Evolutionary conservation across 2,797 vertebrate species (phyloP).

Genomic region (Argya squamiceps): DNA sequence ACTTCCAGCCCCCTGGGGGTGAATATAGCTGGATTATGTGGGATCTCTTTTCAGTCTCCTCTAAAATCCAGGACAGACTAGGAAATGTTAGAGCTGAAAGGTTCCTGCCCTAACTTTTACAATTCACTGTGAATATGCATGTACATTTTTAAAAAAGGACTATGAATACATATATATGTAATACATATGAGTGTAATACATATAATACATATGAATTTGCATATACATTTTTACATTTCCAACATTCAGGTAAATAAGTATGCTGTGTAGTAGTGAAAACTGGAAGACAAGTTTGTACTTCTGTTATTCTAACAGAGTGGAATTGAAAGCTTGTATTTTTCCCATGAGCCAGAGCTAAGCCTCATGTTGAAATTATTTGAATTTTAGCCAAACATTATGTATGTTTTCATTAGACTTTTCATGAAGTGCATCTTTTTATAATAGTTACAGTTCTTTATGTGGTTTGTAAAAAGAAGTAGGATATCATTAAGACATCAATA

Average conservation of each 20-base stretch:
- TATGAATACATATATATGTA: too few species aligned
- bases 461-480: neutral
- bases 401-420: neutral
- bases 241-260: neutral
- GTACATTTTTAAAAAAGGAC: neutral
- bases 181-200: too few species aligned
- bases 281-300: neutral
- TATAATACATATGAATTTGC: neutral
- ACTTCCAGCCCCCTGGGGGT: neutral
- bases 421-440: neutral
- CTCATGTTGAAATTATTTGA: neutral
- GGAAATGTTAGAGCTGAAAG: neutral
- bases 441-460: neutral
- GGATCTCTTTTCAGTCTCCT: neutral
- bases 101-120: neutral
- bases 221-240: neutral
- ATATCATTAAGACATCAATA: neutral
- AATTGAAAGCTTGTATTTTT: neutral
- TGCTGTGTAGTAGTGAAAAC: neutral
- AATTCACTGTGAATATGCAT: neutral
- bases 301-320: neutral
- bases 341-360: neutral
- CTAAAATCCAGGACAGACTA: neutral
- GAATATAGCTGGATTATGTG: neutral
- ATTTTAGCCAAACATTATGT: neutral